Evolutionary conservation across 2,113 vertebrate genomes (phyloP).

Genomic region (Rallus limicola): DNA sequence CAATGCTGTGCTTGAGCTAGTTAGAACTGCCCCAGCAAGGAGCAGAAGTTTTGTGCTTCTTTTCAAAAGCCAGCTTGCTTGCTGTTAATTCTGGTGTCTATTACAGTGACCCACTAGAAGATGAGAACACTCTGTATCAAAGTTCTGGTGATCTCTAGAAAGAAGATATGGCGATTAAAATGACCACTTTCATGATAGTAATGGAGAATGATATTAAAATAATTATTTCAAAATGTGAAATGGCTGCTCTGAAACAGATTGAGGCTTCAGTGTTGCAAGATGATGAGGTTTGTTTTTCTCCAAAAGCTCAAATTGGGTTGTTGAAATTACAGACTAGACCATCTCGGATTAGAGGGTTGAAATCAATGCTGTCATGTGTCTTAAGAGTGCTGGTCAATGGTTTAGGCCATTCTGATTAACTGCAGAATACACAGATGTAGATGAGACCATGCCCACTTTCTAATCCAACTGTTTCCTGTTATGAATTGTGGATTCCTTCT

Average conservation of each 20-base stretch:
- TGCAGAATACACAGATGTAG: background rate
- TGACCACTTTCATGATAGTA: background rate
- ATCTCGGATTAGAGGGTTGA: background rate
- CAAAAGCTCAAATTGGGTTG: background rate
- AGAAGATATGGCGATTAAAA: background rate
- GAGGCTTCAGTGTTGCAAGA: background rate
- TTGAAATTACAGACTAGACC: background rate
- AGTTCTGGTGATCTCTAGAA: background rate
- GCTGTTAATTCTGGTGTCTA: background rate
- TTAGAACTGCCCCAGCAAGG: background rate
- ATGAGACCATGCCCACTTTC: background rate
- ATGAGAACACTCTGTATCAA: background rate
- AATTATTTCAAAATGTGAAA: background rate
- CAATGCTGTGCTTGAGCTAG: background rate
- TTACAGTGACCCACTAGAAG: background rate
- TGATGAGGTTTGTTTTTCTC: background rate
- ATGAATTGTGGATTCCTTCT: background rate
- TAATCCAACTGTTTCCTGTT: background rate
- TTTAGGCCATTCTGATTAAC: background rate
- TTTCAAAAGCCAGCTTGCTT: background rate
- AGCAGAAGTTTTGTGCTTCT: background rate
- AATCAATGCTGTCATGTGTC: background rate
- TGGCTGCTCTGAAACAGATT: background rate
- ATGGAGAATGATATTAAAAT: background rate
- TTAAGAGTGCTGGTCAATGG: background rate